phyloP scores from a whole-genome alignment of 2,113 vertebrate genomes.

The Macrotus californicus region DNA sequence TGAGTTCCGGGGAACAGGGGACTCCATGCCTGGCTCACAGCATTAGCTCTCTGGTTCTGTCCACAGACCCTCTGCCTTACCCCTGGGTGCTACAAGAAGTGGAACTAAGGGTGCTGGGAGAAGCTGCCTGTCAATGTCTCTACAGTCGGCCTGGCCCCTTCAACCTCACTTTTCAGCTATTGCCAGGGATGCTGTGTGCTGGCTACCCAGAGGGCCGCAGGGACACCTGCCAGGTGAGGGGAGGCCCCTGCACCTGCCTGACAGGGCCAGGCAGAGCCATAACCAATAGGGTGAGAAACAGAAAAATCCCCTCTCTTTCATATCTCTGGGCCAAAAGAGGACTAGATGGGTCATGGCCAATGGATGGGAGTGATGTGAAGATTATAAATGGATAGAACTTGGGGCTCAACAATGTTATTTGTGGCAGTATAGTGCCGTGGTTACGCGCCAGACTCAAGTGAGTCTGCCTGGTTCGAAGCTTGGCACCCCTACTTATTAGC shows the following conservation, averaged over 20 bases:
- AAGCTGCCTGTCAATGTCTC: slow-evolving; percentile 60
- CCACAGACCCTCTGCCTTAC: slow-evolving; percentile 41
- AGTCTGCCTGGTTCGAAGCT: background rate
- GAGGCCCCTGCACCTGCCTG: background rate
- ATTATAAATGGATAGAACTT: background rate
- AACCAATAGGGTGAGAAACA: background rate
- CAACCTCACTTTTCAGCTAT: slow-evolving; percentile 44
- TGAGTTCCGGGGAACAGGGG: background rate
- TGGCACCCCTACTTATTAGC: background rate
- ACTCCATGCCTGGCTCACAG: background rate
- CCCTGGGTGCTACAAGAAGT: slow-evolving; percentile 65
- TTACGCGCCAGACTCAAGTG: background rate
- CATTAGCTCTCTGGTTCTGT: slow-evolving; percentile 10
- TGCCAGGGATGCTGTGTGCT: slow-evolving; percentile 70
- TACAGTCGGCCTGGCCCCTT: slow-evolving; percentile 51
- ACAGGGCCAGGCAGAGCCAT: background rate
- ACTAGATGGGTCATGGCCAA: background rate
- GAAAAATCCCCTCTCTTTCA: background rate
- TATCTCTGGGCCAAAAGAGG: background rate
- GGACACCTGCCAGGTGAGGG: slow-evolving; percentile 65
- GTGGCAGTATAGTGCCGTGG: background rate
- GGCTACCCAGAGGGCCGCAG: slow-evolving; percentile 60
- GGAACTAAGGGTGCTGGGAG: slow-evolving; percentile 50
- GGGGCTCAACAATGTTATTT: background rate
- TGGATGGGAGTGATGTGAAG: background rate